Conservation (phyloP, 2,888 invertebrate species). For the Anticlea derivata region DNA sequence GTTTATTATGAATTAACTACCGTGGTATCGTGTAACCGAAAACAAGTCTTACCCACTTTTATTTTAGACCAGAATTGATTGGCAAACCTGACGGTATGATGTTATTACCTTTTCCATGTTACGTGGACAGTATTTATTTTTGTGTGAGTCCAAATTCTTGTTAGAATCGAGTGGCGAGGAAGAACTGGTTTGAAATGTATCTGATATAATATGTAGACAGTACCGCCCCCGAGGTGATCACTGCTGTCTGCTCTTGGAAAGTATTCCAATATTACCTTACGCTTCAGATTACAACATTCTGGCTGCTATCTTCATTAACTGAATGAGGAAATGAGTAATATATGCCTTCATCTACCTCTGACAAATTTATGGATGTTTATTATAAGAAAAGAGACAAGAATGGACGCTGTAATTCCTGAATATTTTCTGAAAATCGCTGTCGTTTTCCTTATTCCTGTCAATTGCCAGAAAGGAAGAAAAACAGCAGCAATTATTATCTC, state of each 20-base stretch:
- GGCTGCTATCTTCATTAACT: conserved; percentile 33
- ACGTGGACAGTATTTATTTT: conserved; percentile 81
- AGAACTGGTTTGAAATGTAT: conserved; percentile 75
- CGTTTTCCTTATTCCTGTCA: not conserved
- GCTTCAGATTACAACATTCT: conserved; percentile 57
- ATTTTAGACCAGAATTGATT: conserved; percentile 59
- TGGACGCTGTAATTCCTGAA: too few species aligned
- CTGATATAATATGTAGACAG: conserved; percentile 76
- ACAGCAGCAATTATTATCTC: too few species aligned
- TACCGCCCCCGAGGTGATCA: conserved; percentile 72
- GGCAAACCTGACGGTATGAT: conserved; percentile 58
- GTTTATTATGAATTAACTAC: conserved; percentile 63
- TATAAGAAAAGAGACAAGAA: not conserved
- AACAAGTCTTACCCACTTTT: conserved; percentile 58
- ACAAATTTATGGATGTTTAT: conserved; percentile 1
- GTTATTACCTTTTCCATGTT: conserved; percentile 75
- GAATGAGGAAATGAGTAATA: conserved; percentile 20
- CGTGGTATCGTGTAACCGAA: conserved; percentile 48
- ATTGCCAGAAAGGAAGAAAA: too few species aligned
- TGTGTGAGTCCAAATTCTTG: conserved; percentile 79
- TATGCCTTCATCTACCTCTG: conserved; percentile 12
- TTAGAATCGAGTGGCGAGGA: conserved; percentile 73
- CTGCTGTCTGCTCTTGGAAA: conserved; percentile 63
- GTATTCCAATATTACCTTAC: conserved; percentile 62
- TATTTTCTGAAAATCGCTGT: too few species aligned